These are phyloP conservation scores for Chironomus riparius DNA, from an alignment of 2,888 invertebrate genomes.

Conservation along the genomic window DNA sequence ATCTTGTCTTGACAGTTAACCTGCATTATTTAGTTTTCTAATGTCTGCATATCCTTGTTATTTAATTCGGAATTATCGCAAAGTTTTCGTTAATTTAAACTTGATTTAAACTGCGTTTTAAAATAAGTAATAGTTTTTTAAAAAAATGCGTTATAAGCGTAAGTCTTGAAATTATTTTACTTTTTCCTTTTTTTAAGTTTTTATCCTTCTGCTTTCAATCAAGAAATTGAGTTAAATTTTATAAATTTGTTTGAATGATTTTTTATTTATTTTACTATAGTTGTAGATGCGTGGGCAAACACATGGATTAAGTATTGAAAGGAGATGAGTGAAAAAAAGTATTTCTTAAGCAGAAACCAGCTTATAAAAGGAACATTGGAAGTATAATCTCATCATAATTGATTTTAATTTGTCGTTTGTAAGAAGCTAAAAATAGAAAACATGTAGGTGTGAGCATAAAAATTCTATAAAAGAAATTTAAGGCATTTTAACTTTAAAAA, in stretches of 20 bases:
- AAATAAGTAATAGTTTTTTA: too few species aligned
- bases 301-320: not conserved
- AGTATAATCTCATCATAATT: conserved; percentile 22
- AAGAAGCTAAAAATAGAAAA: not conserved
- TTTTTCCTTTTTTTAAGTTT: not conserved
- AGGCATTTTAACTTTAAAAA: not conserved
- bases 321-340: not conserved
- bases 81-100: too few species aligned
- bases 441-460: not conserved
- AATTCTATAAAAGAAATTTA: not conserved
- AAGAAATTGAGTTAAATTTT: not conserved
- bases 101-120: too few species aligned
- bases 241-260: not conserved
- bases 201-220: not conserved
- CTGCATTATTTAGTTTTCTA: too few species aligned
- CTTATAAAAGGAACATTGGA: not conserved
- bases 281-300: not conserved
- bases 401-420: conserved; percentile 16
- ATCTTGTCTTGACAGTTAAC: too few species aligned
- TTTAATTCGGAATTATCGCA: too few species aligned
- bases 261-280: not conserved
- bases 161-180: too few species aligned
- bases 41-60: too few species aligned
- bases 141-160: too few species aligned
- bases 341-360: not conserved